Base-by-base conservation (phyloP, 2,888 invertebrate species). In the Dasysyrphus tricinctus region DNA sequence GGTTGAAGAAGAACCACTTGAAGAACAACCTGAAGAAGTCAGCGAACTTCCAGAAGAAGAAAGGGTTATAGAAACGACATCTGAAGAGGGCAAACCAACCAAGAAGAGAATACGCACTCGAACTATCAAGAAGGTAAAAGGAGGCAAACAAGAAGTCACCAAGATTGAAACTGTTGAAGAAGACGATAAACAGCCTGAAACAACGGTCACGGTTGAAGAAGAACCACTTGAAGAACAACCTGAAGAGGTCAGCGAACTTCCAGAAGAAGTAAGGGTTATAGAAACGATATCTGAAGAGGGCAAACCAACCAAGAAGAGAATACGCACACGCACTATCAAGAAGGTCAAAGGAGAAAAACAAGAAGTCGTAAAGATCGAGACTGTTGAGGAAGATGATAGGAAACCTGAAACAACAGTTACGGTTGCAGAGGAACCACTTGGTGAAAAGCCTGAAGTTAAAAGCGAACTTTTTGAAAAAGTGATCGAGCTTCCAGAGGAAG, bases 81-180 rank as follows among this genome's bases (percentile, higher is more conserved):
- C 65, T 91, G 91, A 89, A 88, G 91, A 69, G 90, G 93, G 88
- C 88, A 91, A 9, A 92, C 92, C 2, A 90, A 92, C 89, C 91
- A 93, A 88, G 89, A 92, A 77, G 92, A 16, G 49, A 19, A 49
- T 49, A 9, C 49, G 49, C 8, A 49, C 49, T 3, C 92, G 67
- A 90, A 93, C 82, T 90, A 91, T 89, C 91, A 92, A 89, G 92
- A 92, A 88, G 92, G 90, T 12, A 89, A 91, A 86, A 88, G 90
- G 86, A 91, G 93, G n/a, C 88, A 91, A 86, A 91, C 90, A 59
- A 59, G 65, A 73, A 47, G 37, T 73, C 39, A 80, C 79, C 5
- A 72, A 80, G 65, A 80, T 80, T 29, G 56, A 59, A 57, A 63
- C 63, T 8, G 89, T 90, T 16, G 89, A 91, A 76, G 90, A 91